A percentile compares a stretch with the other conserved stretches of the same genome.
phyloP scores from a whole-genome alignment of 2,888 invertebrate genomes.

The Punctoribates punctum region DNA sequence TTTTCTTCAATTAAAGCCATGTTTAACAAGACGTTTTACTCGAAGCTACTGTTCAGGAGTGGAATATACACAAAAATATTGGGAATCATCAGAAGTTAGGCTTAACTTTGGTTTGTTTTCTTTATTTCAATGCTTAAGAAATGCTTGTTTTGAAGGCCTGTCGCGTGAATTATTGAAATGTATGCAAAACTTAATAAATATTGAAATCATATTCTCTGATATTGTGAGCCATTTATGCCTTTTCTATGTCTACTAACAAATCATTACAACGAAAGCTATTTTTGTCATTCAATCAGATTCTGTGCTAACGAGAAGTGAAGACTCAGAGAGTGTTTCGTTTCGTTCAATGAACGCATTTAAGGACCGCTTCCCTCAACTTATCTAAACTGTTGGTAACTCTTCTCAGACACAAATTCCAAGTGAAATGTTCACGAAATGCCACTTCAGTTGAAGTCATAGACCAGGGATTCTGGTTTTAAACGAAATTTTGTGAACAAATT shows the following conservation, averaged over 20 bases:
- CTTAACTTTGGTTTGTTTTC: not conserved
- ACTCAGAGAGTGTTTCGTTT: not conserved
- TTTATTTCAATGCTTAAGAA: not conserved
- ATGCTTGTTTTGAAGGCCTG: not conserved
- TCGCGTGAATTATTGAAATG: not conserved
- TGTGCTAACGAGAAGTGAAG: not conserved
- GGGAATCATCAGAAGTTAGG: not conserved
- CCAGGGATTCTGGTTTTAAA: too few species aligned
- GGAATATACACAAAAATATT: too few species aligned
- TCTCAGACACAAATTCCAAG: not conserved
- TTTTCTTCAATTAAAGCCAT: too few species aligned
- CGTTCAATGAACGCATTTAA: conserved; percentile 11
- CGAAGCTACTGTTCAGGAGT: too few species aligned
- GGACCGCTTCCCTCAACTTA: not conserved
- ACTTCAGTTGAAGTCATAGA: too few species aligned
- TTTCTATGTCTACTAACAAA: too few species aligned
- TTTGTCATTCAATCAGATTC: not conserved
- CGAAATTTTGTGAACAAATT: too few species aligned
- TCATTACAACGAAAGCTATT: not conserved
- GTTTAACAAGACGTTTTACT: too few species aligned
- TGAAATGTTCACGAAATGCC: too few species aligned
- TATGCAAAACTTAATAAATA: not conserved
- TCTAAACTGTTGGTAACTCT: not conserved
- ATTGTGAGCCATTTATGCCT: too few species aligned
- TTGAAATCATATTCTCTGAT: not conserved